These are phyloP conservation scores for Pangasianodon gigas DNA, from an alignment of 2,113 vertebrate species.

Conservation along the genomic window DNA sequence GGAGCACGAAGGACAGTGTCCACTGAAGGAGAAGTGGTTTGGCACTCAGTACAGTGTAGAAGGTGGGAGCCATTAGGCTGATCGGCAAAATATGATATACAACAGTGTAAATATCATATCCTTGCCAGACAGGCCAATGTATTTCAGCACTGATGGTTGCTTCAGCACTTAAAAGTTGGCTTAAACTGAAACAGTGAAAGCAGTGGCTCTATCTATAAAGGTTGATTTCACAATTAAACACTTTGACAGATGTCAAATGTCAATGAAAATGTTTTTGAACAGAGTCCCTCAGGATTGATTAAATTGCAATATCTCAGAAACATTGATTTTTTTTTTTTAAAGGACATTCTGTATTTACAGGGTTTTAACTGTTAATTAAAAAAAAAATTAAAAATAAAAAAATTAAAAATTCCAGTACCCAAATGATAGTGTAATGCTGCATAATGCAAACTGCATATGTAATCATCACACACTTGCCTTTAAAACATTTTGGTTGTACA, in stretches of 20 bases:
- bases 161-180: conserved; percentile 10
- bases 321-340: background rate
- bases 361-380: background rate
- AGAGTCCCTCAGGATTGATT: background rate
- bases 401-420: background rate
- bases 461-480: background rate
- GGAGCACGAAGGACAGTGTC: conserved; percentile 88
- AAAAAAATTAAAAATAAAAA: too few relatives aligned
- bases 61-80: conserved; percentile 70
- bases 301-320: background rate
- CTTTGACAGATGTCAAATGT: background rate
- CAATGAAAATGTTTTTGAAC: background rate
- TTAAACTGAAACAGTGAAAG: background rate
- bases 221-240: background rate
- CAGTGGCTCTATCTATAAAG: background rate
- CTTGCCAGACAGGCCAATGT: background rate
- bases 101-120: background rate
- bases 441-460: background rate
- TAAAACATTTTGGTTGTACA: background rate
- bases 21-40: conserved; percentile 91
- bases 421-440: background rate
- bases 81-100: conserved; percentile 11
- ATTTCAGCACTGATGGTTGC: background rate
- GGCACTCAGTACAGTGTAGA: conserved; percentile 92
- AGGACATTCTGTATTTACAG: background rate